These are phyloP conservation scores for Bolinopsis microptera DNA, from an alignment of 37 sponge, comb jelly and placozoan species.

Conservation along the genomic window DNA sequence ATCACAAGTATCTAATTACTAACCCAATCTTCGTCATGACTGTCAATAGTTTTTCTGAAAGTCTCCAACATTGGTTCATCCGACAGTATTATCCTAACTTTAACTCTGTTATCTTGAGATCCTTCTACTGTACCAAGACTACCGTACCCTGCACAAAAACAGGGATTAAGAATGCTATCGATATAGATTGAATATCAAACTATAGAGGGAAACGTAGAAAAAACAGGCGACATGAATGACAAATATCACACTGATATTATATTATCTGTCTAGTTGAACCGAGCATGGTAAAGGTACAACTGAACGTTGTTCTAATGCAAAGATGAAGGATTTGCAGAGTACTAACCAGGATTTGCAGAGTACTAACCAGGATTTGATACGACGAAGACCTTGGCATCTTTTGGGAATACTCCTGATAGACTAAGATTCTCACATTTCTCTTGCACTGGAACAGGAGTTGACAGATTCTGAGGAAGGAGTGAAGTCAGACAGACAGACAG, in stretches of 20 bases:
- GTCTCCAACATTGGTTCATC: slow-evolving; percentile 64
- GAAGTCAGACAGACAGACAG: too few relatives aligned
- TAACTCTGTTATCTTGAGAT: neutral
- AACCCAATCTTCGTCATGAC: slow-evolving; percentile 14
- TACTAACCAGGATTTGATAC: slow-evolving; percentile 58
- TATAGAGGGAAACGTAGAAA: too few relatives aligned
- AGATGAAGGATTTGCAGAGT: too few relatives aligned
- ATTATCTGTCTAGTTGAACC: too few relatives aligned
- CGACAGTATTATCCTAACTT: neutral
- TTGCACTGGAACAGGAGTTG: neutral
- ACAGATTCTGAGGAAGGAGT: neutral
- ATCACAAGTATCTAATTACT: neutral
- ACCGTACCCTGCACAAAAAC: slow-evolving; percentile 15
- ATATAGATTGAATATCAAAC: too few relatives aligned
- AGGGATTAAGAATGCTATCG: neutral
- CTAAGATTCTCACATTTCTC: slow-evolving; percentile 39
- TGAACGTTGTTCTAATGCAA: too few relatives aligned
- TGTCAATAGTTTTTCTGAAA: neutral
- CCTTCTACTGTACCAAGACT: slow-evolving; percentile 16
- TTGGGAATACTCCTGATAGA: neutral
- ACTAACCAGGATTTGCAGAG: too few relatives aligned
- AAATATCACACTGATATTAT: too few relatives aligned
- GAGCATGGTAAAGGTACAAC: too few relatives aligned
- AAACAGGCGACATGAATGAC: too few relatives aligned
- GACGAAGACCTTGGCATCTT: slow-evolving; percentile 59